Conservation (phyloP, 2,113 vertebrate genomes). For the Meles meles region DNA sequence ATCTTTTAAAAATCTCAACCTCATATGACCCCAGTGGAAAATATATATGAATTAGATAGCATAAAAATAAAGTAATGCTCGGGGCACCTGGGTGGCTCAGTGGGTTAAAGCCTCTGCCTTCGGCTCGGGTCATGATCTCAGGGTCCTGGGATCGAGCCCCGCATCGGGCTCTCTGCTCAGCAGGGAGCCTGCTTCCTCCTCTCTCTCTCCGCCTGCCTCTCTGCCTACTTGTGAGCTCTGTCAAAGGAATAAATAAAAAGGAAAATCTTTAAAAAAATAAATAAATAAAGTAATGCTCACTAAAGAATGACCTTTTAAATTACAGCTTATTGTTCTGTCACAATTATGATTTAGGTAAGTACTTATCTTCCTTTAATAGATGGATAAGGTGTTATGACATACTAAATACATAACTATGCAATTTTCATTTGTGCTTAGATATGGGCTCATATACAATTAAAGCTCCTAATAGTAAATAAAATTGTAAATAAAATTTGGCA, state of each 20-base stretch:
- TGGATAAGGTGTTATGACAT: background rate
- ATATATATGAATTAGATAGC: background rate
- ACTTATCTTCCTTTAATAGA: constrained; percentile 8
- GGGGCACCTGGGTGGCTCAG: too few species aligned
- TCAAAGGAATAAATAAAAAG: too few species aligned
- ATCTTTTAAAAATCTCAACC: background rate
- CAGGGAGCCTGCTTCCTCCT: too few species aligned
- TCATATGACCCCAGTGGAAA: background rate
- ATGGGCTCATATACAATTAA: background rate
- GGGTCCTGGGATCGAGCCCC: too few species aligned
- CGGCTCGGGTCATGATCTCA: too few species aligned
- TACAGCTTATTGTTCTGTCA: background rate
- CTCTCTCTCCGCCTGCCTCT: too few species aligned
- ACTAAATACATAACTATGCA: background rate
- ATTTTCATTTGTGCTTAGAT: constrained; percentile 7
- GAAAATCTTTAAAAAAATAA: too few species aligned
- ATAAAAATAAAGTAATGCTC: constrained; percentile 9
- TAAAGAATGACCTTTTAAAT: constrained; percentile 12
- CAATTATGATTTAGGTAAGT: background rate
- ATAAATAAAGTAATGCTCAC: background rate
- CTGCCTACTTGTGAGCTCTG: too few species aligned
- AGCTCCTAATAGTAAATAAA: background rate
- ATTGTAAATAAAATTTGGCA: background rate
- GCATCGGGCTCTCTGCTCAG: too few species aligned
- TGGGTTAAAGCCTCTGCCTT: too few species aligned